Evolutionary conservation across 1,140 invertebrate genomes (phyloP), one percentile per base, ranked within the genome.

Genomic region (Pseudomyrmex gracilis): DNA sequence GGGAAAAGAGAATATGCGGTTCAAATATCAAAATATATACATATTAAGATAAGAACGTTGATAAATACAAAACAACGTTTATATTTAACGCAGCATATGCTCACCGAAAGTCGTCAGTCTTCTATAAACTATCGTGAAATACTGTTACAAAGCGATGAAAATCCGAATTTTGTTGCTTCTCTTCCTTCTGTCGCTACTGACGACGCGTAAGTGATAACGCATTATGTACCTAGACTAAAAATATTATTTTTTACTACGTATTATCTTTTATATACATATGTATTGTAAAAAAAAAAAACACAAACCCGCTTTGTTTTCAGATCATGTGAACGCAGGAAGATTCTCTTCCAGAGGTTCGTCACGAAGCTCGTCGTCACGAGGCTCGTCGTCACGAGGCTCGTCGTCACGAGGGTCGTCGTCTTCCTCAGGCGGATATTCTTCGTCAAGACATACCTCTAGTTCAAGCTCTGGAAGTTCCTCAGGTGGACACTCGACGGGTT

Each of bases 101-200:
- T 34, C 34, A 0, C 1, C 53, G 17, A 9, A n/a, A 12, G 10
- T 49, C 13, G 47, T 15, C 67, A 86, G 60, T 77, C 58, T 5
- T 22, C 0, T 1, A 22, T 7, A 20, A 45, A 47, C 43, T 2
- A 43, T n/a, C 17, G 64, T 15, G 10, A 10, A 17, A 55, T 2
- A 13, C 22, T 77, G 47, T 2, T 7, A 58, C 34, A 4, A 10
- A 57, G 63, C 13, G 5, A 88, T 88, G 85, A 82, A 70, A 13
- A 71, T 73, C 13, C 84, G 55, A 43, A 58, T 73, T 67, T 85
- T 76, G 13, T 2, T 87, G n/a, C n/a, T 77, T 47, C 13, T 87
- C 12, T 22, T 87, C 53, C 60, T 58, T 1, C 10, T 67, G 8
- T 8, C 45, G 7, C 2, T 85, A 12, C 10, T 61, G 55, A 7